Evolutionary conservation across 2,797 vertebrate species (phyloP).

Genomic region (Cyclura pinguis): DNA sequence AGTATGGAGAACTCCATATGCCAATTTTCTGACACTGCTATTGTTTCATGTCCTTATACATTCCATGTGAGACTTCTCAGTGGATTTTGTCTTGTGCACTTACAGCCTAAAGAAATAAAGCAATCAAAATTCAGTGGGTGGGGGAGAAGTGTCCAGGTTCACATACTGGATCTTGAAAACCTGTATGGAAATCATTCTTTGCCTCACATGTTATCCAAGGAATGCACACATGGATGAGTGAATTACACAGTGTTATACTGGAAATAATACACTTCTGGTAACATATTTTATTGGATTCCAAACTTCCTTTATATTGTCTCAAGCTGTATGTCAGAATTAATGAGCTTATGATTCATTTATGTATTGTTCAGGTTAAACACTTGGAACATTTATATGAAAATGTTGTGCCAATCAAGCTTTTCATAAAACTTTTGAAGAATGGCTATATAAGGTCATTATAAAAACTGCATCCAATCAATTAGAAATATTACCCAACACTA

Average conservation of each 20-base stretch:
- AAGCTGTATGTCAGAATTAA: constrained; percentile 61
- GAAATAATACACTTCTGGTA: constrained; percentile 68
- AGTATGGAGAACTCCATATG: not conserved
- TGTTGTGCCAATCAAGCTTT: constrained; percentile 48
- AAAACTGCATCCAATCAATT: not conserved
- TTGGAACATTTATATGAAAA: constrained; percentile 56
- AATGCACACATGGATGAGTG: constrained; percentile 56
- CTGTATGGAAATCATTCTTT: constrained; percentile 63
- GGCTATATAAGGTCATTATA: constrained; percentile 27
- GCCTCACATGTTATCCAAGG: constrained; percentile 66
- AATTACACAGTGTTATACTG: constrained; percentile 35
- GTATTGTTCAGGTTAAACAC: constrained; percentile 58
- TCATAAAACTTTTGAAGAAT: constrained; percentile 42
- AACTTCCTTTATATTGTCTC: constrained; percentile 58
- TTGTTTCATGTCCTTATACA: not conserved
- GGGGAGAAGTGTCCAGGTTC: constrained; percentile 40
- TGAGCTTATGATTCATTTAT: constrained; percentile 56
- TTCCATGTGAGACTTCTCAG: not conserved
- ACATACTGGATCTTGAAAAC: constrained; percentile 60
- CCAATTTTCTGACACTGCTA: not conserved
- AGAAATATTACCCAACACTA: constrained; percentile 13
- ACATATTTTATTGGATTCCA: constrained; percentile 54
- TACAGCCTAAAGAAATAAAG: constrained; percentile 48
- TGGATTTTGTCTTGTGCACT: not conserved
- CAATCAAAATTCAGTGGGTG: constrained; percentile 73